These are phyloP conservation scores for Alcis repandata DNA, from an alignment of 2,888 invertebrate species.

Conservation along the genomic window DNA sequence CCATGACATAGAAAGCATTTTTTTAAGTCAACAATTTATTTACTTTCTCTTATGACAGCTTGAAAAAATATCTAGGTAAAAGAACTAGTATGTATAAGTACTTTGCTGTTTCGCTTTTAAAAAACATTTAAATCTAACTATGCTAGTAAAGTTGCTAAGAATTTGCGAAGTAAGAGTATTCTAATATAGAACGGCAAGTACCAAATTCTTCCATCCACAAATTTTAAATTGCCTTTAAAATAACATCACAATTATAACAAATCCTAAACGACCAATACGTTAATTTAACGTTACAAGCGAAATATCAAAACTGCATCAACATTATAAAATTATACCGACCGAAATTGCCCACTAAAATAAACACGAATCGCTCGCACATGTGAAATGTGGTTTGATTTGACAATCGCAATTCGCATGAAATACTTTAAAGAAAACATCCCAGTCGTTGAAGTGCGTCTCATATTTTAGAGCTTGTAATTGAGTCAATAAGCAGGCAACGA, in stretches of 20 bases:
- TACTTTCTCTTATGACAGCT: too few relatives aligned
- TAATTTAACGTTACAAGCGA: conserved; percentile 20
- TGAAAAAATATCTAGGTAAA: too few relatives aligned
- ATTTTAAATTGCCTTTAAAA: neutral
- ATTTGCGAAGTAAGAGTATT: too few relatives aligned
- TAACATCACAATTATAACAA: neutral
- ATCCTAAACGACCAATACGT: neutral
- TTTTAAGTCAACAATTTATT: too few relatives aligned
- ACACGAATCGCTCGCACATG: conserved; percentile 38
- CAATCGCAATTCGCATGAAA: conserved; percentile 64
- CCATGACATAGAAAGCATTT: too few relatives aligned
- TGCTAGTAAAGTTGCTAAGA: too few relatives aligned
- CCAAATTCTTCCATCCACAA: neutral
- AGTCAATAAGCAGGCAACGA: conserved; percentile 85
- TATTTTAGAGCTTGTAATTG: conserved; percentile 77
- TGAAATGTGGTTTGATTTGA: conserved; percentile 66
- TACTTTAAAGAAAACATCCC: conserved; percentile 69
- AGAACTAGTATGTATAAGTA: too few relatives aligned
- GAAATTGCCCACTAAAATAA: conserved; percentile 28
- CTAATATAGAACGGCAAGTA: neutral
- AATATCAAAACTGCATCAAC: conserved; percentile 24
- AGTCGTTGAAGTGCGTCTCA: conserved; percentile 61
- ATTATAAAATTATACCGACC: conserved; percentile 9
- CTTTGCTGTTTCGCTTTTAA: too few relatives aligned
- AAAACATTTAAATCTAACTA: too few relatives aligned